A percentile compares a stretch with the other conserved stretches of the same genome.
Evolutionary conservation across 2,797 vertebrate genomes (phyloP).

Genomic region (Cygnus olor): DNA sequence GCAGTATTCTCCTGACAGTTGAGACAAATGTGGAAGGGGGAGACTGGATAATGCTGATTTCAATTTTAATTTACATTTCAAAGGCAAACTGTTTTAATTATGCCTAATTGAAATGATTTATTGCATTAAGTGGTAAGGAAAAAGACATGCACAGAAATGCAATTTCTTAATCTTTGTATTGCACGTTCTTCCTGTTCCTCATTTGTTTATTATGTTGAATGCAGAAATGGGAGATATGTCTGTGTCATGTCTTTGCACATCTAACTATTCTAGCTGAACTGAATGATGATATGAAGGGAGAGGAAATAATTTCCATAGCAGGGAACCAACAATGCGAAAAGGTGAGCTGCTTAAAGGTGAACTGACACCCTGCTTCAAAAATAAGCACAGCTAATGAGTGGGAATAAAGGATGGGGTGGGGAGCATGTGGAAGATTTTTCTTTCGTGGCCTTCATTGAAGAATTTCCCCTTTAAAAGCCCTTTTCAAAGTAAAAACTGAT

Average conservation of each 20-base stretch:
- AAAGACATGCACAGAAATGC: not conserved
- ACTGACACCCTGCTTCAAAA: not conserved
- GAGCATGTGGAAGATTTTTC: not conserved
- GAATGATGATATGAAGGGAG: not conserved
- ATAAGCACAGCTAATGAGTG: not conserved
- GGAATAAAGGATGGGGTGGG: not conserved
- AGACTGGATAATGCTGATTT: not conserved
- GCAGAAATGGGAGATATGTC: not conserved
- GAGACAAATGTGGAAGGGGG: not conserved
- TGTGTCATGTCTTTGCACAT: not conserved
- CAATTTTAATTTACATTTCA: conserved; percentile 46
- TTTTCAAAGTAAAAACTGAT: not conserved
- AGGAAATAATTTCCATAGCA: not conserved
- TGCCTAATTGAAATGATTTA: conserved; percentile 47
- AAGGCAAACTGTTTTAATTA: conserved; percentile 29
- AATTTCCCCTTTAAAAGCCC: not conserved
- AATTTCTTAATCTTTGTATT: conserved; percentile 26
- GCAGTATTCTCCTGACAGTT: not conserved
- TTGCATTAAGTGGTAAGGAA: conserved; percentile 7
- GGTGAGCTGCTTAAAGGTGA: not conserved
- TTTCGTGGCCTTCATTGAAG: not conserved
- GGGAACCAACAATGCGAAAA: not conserved
- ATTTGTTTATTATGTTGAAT: not conserved
- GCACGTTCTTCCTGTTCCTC: not conserved
- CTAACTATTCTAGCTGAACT: not conserved